phyloP scores from a whole-genome alignment of 2,797 vertebrate genomes.

The Cossypha polioptera region DNA sequence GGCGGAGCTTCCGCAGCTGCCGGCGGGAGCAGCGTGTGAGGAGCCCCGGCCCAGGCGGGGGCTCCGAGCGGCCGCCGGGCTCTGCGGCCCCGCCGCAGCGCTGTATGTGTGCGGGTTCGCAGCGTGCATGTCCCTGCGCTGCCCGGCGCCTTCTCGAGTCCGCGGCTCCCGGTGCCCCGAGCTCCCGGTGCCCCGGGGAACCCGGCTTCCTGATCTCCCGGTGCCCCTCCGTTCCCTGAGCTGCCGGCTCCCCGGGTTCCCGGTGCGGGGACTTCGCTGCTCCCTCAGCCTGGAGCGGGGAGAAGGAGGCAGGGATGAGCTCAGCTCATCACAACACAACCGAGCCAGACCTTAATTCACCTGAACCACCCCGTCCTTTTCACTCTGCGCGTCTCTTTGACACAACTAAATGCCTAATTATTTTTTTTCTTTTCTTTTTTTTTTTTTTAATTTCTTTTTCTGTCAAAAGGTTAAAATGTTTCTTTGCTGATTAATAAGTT shows the following conservation, averaged over 20 bases:
- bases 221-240: not conserved
- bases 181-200: not conserved
- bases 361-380: not conserved
- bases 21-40: not conserved
- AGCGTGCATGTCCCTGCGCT: not conserved
- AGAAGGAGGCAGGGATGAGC: not conserved
- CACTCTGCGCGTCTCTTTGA: not conserved
- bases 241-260: not conserved
- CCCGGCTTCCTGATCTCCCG: not conserved
- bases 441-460: not conserved
- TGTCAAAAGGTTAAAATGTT: conserved; percentile 59
- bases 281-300: not conserved
- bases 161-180: not conserved
- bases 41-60: not conserved
- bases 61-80: not conserved
- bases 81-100: not conserved
- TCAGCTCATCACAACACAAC: not conserved
- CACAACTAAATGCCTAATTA: not conserved
- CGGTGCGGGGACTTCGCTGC: not conserved
- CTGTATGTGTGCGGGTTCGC: not conserved
- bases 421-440: not conserved
- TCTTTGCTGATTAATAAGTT: conserved; percentile 74
- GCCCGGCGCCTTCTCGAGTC: not conserved
- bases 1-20: not conserved
- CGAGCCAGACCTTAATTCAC: not conserved